phyloP scores from a whole-genome alignment of 1,140 invertebrate species.

The Eriosoma lanigerum region DNA sequence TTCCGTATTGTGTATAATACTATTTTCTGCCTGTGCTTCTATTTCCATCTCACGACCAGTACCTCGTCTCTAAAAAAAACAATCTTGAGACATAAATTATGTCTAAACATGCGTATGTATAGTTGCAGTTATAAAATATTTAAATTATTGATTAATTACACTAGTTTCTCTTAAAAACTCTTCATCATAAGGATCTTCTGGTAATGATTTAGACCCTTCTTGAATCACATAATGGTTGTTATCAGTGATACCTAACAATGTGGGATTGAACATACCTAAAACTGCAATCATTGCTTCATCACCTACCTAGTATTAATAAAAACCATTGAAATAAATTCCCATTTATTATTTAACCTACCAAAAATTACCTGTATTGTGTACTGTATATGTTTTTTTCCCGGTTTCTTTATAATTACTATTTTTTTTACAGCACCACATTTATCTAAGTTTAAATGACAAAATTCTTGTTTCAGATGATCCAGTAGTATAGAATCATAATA shows the following conservation, averaged over 20 bases:
- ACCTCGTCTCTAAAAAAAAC: constrained; percentile 30
- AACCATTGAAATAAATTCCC: not conserved
- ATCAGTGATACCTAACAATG: constrained; percentile 83
- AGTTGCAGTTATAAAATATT: not conserved
- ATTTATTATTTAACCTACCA: constrained; percentile 4
- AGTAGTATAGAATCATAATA: constrained; percentile 74
- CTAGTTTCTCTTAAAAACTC: constrained; percentile 87
- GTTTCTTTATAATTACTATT: constrained; percentile 74
- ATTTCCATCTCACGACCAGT: constrained; percentile 48
- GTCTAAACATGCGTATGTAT: no score
- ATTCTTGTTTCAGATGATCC: constrained; percentile 82
- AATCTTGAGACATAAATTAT: not conserved
- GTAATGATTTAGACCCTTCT: constrained; percentile 74
- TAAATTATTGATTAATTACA: constrained; percentile 59
- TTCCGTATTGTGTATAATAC: constrained; percentile 31
- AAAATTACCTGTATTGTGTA: constrained; percentile 67
- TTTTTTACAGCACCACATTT: constrained; percentile 81
- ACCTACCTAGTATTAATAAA: constrained; percentile 69
- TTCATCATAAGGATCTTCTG: constrained; percentile 92
- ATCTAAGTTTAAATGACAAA: constrained; percentile 89
- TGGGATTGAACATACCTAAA: constrained; percentile 83
- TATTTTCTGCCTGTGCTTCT: constrained; percentile 34
- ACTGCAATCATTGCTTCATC: constrained; percentile 93
- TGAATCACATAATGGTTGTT: constrained; percentile 72
- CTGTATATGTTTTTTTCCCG: constrained; percentile 69